Conservation (phyloP, 2,888 invertebrate genomes). For the Bellardia pandia region DNA sequence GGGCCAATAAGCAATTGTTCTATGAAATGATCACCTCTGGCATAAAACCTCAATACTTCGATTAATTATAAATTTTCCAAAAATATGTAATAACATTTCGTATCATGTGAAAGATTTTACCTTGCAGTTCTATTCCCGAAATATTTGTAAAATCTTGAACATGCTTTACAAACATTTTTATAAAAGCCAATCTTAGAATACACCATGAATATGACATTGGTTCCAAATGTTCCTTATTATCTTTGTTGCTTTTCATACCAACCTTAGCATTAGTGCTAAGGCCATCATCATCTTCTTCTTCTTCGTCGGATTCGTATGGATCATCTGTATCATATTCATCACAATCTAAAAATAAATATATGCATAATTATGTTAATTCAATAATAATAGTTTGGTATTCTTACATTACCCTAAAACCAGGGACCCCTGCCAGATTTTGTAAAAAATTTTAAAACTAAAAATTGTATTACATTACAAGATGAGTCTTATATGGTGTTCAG, state of each 20-base stretch:
- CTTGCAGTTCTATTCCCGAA: conserved; percentile 95
- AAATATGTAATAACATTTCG: not conserved
- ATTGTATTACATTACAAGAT: too few species aligned
- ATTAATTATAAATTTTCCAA: too few species aligned
- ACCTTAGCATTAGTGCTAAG: conserved; percentile 85
- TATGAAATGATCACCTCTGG: too few species aligned
- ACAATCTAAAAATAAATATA: conserved; percentile 75
- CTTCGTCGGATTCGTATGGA: conserved; percentile 91
- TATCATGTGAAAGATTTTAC: conserved; percentile 84
- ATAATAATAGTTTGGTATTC: too few species aligned
- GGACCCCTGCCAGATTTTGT: too few species aligned
- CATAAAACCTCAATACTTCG: too few species aligned
- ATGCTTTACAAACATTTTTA: conserved; percentile 92
- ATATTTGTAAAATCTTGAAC: conserved; percentile 94
- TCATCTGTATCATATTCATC: conserved; percentile 95
- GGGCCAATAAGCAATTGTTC: too few species aligned
- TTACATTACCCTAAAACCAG: too few species aligned
- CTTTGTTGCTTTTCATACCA: conserved; percentile 82
- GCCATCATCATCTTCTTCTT: conserved; percentile 91
- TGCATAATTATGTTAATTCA: too few species aligned
- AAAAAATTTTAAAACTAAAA: too few species aligned
- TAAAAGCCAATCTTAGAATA: conserved; percentile 94
- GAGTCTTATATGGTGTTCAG: too few species aligned
- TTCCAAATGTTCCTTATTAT: conserved; percentile 95
- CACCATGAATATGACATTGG: conserved; percentile 98